Evolutionary conservation across 1,140 invertebrate species (phyloP).

Genomic region (Hormaphis cornu): DNA sequence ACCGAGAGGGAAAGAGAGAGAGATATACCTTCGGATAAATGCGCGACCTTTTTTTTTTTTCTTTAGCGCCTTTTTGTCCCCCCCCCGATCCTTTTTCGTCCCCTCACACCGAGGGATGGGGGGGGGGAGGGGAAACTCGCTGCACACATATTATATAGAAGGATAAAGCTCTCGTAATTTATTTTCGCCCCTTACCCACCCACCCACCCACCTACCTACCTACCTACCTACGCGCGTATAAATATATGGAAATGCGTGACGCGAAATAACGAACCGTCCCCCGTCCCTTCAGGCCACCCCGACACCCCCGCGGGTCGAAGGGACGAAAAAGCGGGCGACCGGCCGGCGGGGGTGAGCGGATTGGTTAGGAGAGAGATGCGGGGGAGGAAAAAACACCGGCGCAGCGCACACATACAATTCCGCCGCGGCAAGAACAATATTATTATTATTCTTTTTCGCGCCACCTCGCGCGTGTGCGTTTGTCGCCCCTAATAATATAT

Average conservation of each 20-base stretch:
- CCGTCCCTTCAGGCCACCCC: too few relatives aligned
- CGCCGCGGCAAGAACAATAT: neutral
- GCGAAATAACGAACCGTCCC: neutral
- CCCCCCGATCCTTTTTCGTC: neutral
- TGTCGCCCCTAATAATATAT: too few relatives aligned
- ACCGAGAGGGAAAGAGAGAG: neutral
- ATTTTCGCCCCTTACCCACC: too few relatives aligned
- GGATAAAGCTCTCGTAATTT: neutral
- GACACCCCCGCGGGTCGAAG: too few relatives aligned
- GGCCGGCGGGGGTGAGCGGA: too few relatives aligned
- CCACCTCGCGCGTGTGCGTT: too few relatives aligned
- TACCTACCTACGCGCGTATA: neutral
- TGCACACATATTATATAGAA: too few relatives aligned
- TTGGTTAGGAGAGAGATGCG: too few relatives aligned
- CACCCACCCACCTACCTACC: too few relatives aligned
- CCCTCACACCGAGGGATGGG: neutral
- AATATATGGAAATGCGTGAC: neutral
- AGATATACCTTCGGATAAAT: neutral
- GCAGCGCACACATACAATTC: neutral
- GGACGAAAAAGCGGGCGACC: too few relatives aligned
- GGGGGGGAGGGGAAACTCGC: too few relatives aligned
- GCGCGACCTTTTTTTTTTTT: neutral
- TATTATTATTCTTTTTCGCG: neutral
- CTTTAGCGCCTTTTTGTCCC: neutral
- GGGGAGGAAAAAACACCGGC: neutral